Base-by-base conservation (phyloP, 53 echinoderm and acorn worm genomes). In the Actinopyga echinites region DNA sequence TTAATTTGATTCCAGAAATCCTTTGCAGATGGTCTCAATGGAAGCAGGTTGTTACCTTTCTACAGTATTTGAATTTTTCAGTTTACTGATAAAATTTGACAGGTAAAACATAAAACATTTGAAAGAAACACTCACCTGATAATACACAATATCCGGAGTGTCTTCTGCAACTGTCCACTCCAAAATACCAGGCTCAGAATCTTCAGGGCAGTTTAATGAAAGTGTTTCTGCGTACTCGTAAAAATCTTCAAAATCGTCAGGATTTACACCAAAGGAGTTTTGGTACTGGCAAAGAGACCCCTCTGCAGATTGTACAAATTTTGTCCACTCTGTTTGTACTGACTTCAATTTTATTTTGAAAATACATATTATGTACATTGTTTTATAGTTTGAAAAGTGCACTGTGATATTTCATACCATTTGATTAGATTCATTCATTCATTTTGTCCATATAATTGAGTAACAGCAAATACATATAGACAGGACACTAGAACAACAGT, bases 91-190 rank as follows among this genome's bases (percentile, higher is more conserved):
- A 59, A 26, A 59, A 59, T 13, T 19, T 28, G 59, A 26, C 0
- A 25, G n/a, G n/a, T 11, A 21, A 12, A 9, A 11, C 26, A 11
- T 2, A 29, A 5, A 59, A 62, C 1, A 25, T 1, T 17, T 62
- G 26, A 25, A 25, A 11, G 62, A 26, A 1, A 11, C 38, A 26
- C 81, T 34, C 23, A 93, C 96, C 93, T 95, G 96, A 59, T 95
- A 95, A 71, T 93, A 95, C 5, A 93, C 91, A 1, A 87, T 28
- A 40, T 91, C 90, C 2, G 91, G 89, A 0, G 95, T 95, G 68
- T 74, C 35, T 9, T 56, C 84, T 36, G 84, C 88, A 7, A 91
- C 91, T 52, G 87, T 91, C 96, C 96, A 96, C 8, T 34, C 64
- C 12, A 96, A 49, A 66, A 56, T 79, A 15, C 79, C 82, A 1